Evolutionary conservation across 2,113 vertebrate genomes (phyloP).

Genomic region (Neomonachus schauinslandi): DNA sequence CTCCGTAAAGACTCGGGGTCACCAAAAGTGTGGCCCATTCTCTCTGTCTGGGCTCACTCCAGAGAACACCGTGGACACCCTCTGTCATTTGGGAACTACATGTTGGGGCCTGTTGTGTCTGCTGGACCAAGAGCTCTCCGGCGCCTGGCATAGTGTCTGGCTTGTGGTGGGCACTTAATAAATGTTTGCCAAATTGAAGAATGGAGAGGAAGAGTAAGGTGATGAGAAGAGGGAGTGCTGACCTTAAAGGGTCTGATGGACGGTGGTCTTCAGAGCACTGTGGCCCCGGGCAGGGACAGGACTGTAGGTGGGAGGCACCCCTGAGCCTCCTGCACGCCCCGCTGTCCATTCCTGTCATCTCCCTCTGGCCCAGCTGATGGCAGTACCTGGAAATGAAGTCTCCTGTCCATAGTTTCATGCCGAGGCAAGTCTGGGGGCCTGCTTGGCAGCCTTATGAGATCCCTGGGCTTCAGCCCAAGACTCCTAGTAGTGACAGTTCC

Average conservation of each 20-base stretch:
- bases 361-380: neutral
- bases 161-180: neutral
- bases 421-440: neutral
- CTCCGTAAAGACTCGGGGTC: neutral
- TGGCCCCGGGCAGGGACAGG: neutral
- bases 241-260: neutral
- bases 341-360: neutral
- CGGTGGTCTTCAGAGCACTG: neutral
- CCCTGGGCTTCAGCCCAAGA: neutral
- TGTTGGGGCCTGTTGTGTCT: neutral
- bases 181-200: neutral
- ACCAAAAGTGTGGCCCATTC: neutral
- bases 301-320: rapidly evolving
- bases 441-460: neutral
- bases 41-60: neutral
- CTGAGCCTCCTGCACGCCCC: neutral
- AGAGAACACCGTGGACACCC: neutral
- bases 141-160: neutral
- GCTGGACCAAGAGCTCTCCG: neutral
- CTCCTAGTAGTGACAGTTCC: neutral
- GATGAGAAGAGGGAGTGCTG: neutral
- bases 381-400: neutral
- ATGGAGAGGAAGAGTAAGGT: neutral
- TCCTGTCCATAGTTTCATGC: neutral
- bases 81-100: neutral